Evolutionary conservation across 37 sponge, comb jelly and placozoan genomes (phyloP).

Genomic region (Beroe forskalii): DNA sequence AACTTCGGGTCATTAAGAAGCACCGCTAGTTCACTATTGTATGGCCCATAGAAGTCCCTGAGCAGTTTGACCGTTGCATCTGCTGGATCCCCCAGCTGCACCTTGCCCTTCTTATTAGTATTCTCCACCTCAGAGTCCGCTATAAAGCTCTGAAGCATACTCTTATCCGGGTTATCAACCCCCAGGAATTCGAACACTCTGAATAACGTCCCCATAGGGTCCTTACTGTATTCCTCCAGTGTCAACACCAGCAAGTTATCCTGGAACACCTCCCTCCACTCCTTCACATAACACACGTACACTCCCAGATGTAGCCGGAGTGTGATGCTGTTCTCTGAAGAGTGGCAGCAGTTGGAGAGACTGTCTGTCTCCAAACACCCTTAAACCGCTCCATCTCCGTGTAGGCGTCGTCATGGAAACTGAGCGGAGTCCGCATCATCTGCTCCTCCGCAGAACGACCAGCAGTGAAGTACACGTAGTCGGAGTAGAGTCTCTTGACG

Average conservation of each 20-base stretch:
- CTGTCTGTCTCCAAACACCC: not conserved
- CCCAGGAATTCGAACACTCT: not conserved
- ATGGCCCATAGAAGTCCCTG: not conserved
- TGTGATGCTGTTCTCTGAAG: not conserved
- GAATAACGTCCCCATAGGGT: not conserved
- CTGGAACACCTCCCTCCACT: not conserved
- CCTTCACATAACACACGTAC: not conserved
- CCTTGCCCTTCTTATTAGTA: conserved; percentile 55
- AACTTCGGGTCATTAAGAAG: not conserved
- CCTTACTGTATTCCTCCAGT: not conserved
- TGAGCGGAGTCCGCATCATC: conserved; percentile 3
- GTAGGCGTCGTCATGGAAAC: not conserved
- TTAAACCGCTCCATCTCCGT: not conserved
- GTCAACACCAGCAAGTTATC: not conserved
- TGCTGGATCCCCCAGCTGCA: not conserved
- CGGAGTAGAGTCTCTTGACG: conserved; percentile 68
- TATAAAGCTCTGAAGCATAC: not conserved
- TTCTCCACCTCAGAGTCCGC: conserved; percentile 1
- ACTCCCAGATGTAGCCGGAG: not conserved
- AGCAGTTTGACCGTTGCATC: not conserved
- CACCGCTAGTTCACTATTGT: not conserved
- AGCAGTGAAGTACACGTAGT: conserved; percentile 69
- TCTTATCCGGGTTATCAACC: not conserved
- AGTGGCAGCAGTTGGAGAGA: not conserved
- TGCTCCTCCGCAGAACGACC: not conserved